A percentile compares a stretch with the other conserved stretches of the same genome.
Conservation (phyloP, 2,888 invertebrate species). For the Amblyjoppa proteus region DNA sequence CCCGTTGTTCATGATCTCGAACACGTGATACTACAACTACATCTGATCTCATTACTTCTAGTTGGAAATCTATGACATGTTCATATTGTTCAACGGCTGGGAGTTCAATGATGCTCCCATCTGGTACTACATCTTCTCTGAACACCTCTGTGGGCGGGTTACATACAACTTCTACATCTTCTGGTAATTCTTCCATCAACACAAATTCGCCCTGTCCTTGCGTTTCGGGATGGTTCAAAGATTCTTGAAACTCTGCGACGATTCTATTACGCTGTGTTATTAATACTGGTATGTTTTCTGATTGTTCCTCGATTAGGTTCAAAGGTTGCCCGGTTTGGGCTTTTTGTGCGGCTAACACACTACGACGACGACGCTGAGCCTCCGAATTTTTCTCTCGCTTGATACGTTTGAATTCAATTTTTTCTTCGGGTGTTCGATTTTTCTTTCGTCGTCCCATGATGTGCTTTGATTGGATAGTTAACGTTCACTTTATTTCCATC, state of each 20-base stretch:
- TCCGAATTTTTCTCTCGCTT: slow-evolving; percentile 42
- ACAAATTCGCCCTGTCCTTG: too few relatives aligned
- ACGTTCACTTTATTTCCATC: neutral
- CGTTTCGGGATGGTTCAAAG: too few relatives aligned
- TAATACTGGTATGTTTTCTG: neutral
- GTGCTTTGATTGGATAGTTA: neutral
- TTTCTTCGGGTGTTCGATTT: slow-evolving; percentile 51
- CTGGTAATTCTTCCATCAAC: too few relatives aligned
- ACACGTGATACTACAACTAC: too few relatives aligned
- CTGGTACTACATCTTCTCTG: neutral
- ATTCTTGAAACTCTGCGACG: too few relatives aligned
- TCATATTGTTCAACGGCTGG: neutral
- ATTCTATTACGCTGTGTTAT: neutral
- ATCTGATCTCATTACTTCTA: neutral
- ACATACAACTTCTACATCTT: too few relatives aligned
- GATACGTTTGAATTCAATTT: slow-evolving; percentile 42
- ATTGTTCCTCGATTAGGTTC: neutral
- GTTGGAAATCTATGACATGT: neutral
- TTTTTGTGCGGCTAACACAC: neutral
- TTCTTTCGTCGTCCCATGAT: slow-evolving; percentile 1
- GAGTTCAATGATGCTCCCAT: neutral
- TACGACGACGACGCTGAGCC: slow-evolving; percentile 22
- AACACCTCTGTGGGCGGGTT: too few relatives aligned
- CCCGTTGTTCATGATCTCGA: neutral
- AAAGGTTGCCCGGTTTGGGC: neutral